Evolutionary conservation across 1,140 invertebrate species (phyloP).

Genomic region (Bombus soroeensis): DNA sequence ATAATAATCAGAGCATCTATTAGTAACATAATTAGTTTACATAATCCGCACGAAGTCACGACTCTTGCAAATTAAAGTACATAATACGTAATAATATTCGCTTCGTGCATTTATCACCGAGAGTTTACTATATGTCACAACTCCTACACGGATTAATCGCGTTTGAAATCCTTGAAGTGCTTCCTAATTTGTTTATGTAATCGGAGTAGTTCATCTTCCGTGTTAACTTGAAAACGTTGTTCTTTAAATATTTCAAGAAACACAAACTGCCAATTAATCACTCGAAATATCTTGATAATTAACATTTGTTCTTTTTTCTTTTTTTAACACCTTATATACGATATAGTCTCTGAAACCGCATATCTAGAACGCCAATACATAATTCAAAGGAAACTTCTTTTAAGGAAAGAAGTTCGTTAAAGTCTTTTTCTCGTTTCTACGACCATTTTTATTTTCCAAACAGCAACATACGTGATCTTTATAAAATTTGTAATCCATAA

Average conservation of each 20-base stretch:
- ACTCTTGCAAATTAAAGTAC: not conserved
- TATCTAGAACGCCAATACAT: not conserved
- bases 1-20: not conserved
- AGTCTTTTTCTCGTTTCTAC: slow-evolving; percentile 1
- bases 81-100: too few relatives aligned
- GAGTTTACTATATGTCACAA: not conserved
- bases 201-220: not conserved
- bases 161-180: not conserved
- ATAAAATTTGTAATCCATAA: slow-evolving; percentile 5
- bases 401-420: not conserved
- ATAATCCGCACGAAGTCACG: not conserved
- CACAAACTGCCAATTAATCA: not conserved
- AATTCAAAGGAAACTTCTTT: not conserved
- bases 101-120: not conserved
- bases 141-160: not conserved
- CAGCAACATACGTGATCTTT: not conserved
- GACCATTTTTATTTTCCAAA: not conserved
- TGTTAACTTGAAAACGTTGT: not conserved
- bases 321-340: not conserved
- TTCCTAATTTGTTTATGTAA: not conserved
- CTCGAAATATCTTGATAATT: not conserved
- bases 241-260: too few relatives aligned
- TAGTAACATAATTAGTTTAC: not conserved
- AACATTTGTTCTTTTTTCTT: not conserved
- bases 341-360: not conserved